Evolutionary conservation across 2,888 invertebrate species (phyloP), one percentile per base, ranked within the genome.

Genomic region (Parnassius mnemosyne): DNA sequence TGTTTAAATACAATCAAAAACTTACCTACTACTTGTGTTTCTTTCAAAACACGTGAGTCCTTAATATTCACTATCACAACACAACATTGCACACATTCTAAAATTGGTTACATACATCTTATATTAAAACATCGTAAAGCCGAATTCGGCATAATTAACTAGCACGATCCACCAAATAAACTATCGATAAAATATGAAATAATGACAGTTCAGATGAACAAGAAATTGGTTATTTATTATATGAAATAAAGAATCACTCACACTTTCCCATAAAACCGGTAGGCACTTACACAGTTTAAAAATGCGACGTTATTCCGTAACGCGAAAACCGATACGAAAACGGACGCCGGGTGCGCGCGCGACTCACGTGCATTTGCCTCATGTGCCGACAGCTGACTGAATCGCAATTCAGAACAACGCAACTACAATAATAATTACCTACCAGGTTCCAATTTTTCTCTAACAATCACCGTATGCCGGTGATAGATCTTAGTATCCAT

Each of bases 301-400:
- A 70, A 74, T 66, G 71, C 71, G 69, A 63, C 66, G 67, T 68
- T 70, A 66, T 68, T 75, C 74, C 70, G 74, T 71, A 74, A 73
- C 80, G 83, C 85, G 84, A 86, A 85, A 82, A 81, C 79, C 52
- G 63, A 66, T 64, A 65, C 70, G 68, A 72, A 71, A 72, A 61
- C 73, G 69, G 68, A 69, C 69, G 76, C 54, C 55, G 71, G 77
- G 68, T 86, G 89, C 89, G 89, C 90, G 87, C 86, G 86, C 89
- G 83, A 80, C 86, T 84, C 84, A 78, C 90, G 89, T 89, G 84
- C 85, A 81, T 74, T 78, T 74, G 78, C 79, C 79, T 78, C 87
- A 83, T 89, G 74, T 81, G 87, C 85, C 85, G 84, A 85, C 89
- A 89, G 88, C 89, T 90, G 87, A 91, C 91, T 90, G 89, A 87